Percentiles rank a stretch among this genome's conserved stretches.
Evolutionary conservation across 1,140 invertebrate genomes (phyloP).

Genomic region (Trissolcus basalis): DNA sequence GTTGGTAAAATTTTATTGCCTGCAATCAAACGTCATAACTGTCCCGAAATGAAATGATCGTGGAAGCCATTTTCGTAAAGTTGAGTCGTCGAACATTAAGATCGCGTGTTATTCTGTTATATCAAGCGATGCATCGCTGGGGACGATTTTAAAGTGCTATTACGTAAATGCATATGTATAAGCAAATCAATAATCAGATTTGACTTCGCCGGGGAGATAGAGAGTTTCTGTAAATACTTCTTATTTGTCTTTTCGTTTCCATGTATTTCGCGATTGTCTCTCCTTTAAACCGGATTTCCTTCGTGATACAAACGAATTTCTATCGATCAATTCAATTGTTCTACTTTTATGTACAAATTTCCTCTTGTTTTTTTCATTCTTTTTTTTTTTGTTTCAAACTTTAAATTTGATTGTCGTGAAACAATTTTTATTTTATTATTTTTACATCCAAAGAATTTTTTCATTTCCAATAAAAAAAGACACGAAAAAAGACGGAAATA

Average conservation of each 20-base stretch:
- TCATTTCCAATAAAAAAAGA: too few relatives aligned
- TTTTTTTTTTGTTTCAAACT: too few relatives aligned
- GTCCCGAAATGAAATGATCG: conserved; percentile 18
- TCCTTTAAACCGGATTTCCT: too few relatives aligned
- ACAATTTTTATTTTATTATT: too few relatives aligned
- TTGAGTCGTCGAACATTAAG: conserved; percentile 20
- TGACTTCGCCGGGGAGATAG: conserved; percentile 46
- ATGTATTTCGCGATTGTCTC: too few relatives aligned
- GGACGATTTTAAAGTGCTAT: conserved; percentile 56
- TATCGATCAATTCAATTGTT: too few relatives aligned
- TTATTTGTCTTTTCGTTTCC: conserved; percentile 35
- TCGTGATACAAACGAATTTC: too few relatives aligned
- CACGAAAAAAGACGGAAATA: too few relatives aligned
- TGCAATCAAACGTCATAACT: conserved; percentile 10
- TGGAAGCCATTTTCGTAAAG: conserved; percentile 37
- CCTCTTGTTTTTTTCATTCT: too few relatives aligned
- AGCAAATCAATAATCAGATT: conserved; percentile 61
- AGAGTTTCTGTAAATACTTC: conserved; percentile 49
- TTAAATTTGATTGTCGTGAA: too few relatives aligned
- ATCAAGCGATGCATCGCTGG: conserved; percentile 51
- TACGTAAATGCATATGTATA: conserved; percentile 59
- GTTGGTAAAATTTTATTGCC: conserved; percentile 17
- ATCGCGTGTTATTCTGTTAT: conserved; percentile 52
- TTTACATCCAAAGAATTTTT: too few relatives aligned
- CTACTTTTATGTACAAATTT: too few relatives aligned